Evolutionary conservation across 64 coral and sea anemone species (phyloP), one percentile per base, ranked within the genome.

Genomic region (Acropora yongei): DNA sequence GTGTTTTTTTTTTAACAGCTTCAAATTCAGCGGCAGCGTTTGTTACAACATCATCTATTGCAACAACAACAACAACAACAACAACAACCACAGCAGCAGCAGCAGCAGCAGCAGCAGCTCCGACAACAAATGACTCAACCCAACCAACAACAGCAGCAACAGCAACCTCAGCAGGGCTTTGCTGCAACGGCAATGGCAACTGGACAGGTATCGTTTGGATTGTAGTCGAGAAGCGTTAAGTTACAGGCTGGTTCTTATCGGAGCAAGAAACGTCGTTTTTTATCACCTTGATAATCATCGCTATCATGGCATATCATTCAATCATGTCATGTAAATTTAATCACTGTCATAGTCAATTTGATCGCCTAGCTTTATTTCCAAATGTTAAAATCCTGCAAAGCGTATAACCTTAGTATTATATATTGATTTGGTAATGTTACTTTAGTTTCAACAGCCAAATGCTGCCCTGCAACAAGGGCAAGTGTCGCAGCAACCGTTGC

Each of bases 401-500:
- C 30, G 30, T 30, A 30, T 30, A 30, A 30, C 30, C 30, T 30
- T 30, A 30, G 30, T 30, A 30, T 30, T 30, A 30, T 30, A 30
- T 30, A 30, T 30, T 30, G 30, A 30, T 30, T 30, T 30, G 30
- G 30, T 30, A 30, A 55, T 55, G 51, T 55, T 13, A 7, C 8
- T 49, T 69, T 67, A 84, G 82, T 84, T 84, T 84, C 82, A 67
- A 20, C 82, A 69, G 44, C 82, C 66, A 48, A 78, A 78, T 78
- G 75, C 75, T 48, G 75, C 75, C 45, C n/a, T 78, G 75, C 75
- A 78, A 66, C 82, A 84, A 63, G 44, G 41, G 11, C 78, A 78
- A 49, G 88, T 93, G 13, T 43, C 46, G 40, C 91, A 93, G 66
- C 91, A 88, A 67, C 12, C 89, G 74, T 48, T 91, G 80, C 50